Evolutionary conservation across 2,888 invertebrate genomes (phyloP).

Genomic region (Hydroisotoma schaefferi): DNA sequence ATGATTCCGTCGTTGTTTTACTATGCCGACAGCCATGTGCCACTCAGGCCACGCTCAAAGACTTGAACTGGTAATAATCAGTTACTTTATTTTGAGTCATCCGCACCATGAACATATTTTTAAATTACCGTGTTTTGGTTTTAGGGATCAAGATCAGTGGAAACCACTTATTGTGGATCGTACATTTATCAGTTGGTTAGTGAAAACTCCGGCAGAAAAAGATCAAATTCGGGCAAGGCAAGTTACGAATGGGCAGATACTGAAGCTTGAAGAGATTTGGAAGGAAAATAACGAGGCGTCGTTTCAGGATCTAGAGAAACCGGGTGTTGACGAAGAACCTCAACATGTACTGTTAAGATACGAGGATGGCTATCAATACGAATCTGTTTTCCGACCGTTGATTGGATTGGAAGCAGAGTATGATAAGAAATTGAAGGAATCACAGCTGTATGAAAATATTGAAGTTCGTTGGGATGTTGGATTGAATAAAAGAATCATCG

Average conservation of each 20-base stretch:
- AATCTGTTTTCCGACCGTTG: constrained; percentile 94
- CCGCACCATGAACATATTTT: neutral
- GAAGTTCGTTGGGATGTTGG: constrained; percentile 99
- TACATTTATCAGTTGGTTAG: constrained; percentile 93
- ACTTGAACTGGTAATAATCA: constrained; percentile 83
- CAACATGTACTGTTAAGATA: constrained; percentile 82
- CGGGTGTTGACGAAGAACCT: constrained; percentile 96
- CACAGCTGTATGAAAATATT: constrained; percentile 96
- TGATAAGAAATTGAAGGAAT: constrained; percentile 94
- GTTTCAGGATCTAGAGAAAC: constrained; percentile 95
- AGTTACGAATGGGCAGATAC: constrained; percentile 95
- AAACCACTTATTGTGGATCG: constrained; percentile 96
- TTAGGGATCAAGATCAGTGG: constrained; percentile 94
- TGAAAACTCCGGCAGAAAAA: constrained; percentile 94
- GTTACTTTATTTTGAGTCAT: neutral
- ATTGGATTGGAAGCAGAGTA: constrained; percentile 98
- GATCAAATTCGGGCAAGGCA: constrained; percentile 94
- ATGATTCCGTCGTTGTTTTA: constrained; percentile 94
- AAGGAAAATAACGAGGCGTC: constrained; percentile 97
- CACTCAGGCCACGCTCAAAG: constrained; percentile 92
- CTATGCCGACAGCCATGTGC: constrained; percentile 98
- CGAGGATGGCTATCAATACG: constrained; percentile 98
- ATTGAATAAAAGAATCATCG: constrained; percentile 94
- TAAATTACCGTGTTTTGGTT: constrained; percentile 4
- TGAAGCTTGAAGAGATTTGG: constrained; percentile 97